Evolutionary conservation across 1,140 invertebrate genomes (phyloP).

Genomic region (Lysiphlebus fabarum): DNA sequence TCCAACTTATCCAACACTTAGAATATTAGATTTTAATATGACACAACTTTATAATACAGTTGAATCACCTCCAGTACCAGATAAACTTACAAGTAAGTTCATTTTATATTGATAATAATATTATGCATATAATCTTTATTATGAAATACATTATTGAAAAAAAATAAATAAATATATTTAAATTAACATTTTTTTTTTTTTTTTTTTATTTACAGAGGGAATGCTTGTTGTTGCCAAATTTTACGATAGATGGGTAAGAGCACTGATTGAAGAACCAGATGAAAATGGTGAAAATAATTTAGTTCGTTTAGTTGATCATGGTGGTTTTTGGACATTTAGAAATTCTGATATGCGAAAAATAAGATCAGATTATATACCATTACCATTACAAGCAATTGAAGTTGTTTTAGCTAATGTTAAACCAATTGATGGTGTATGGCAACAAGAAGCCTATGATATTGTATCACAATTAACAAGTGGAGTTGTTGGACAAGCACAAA

Average conservation of each 20-base stretch:
- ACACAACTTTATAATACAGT: conserved; percentile 62
- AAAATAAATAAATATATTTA: conserved; percentile 10
- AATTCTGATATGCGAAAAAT: conserved; percentile 80
- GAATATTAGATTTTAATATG: conserved; percentile 73
- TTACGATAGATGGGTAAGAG: conserved; percentile 83
- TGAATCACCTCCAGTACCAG: conserved; percentile 65
- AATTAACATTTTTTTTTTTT: conserved; percentile 9
- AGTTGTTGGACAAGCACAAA: conserved; percentile 80
- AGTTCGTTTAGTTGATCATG: conserved; percentile 89
- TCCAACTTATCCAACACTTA: conserved; percentile 80
- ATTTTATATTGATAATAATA: background rate
- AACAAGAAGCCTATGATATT: conserved; percentile 68
- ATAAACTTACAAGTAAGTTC: conserved; percentile 61
- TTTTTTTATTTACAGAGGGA: conserved; percentile 62
- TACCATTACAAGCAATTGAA: conserved; percentile 96
- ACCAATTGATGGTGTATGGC: conserved; percentile 76
- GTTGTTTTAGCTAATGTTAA: conserved; percentile 85
- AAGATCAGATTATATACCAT: conserved; percentile 82
- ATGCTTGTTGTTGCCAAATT: conserved; percentile 85
- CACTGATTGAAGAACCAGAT: conserved; percentile 73
- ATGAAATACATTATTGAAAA: conserved; percentile 10
- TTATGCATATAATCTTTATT: conserved; percentile 6
- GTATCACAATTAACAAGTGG: conserved; percentile 75
- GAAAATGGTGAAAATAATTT: conserved; percentile 68
- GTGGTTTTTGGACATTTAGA: conserved; percentile 80